Conservation (phyloP, 2,797 vertebrate species). For the Hyperoplus lanceolatus region DNA sequence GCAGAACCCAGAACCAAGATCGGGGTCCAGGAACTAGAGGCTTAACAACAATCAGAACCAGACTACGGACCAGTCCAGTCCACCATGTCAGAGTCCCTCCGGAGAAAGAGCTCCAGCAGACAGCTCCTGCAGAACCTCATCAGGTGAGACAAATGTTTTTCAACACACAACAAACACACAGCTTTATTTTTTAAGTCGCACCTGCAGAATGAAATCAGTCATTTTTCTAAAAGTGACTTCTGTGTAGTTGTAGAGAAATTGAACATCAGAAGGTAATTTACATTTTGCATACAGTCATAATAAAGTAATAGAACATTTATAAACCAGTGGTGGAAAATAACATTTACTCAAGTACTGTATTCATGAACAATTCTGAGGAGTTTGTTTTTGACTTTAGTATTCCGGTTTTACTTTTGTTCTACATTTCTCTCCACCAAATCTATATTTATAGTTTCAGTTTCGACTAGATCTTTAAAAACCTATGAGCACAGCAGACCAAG, state of each 20-base stretch:
- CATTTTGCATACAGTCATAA: not conserved
- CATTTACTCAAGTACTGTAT: too few relatives aligned
- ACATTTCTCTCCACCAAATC: not conserved
- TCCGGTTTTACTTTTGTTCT: not conserved
- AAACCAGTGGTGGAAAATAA: not conserved
- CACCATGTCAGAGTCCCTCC: conserved; percentile 86
- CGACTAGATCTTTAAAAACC: not conserved
- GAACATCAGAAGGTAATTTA: not conserved
- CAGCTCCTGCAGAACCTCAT: conserved; percentile 89
- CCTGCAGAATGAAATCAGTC: not conserved
- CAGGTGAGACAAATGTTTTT: conserved; percentile 85
- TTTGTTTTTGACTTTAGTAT: not conserved
- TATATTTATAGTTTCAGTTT: not conserved
- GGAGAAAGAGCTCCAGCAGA: conserved; percentile 87
- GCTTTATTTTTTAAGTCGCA: not conserved
- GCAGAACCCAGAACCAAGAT: conserved; percentile 8
- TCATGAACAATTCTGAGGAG: not conserved
- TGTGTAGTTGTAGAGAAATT: not conserved
- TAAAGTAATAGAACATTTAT: not conserved
- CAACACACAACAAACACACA: not conserved
- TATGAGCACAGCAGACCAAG: too few relatives aligned
- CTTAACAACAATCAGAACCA: conserved; percentile 5
- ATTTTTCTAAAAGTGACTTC: not conserved
- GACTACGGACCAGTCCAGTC: conserved; percentile 38
- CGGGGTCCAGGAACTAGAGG: conserved; percentile 7